Evolutionary conservation across 2,888 invertebrate genomes (phyloP), one percentile per base, ranked within the genome.

Genomic region (Aleiodes leptofemur): DNA sequence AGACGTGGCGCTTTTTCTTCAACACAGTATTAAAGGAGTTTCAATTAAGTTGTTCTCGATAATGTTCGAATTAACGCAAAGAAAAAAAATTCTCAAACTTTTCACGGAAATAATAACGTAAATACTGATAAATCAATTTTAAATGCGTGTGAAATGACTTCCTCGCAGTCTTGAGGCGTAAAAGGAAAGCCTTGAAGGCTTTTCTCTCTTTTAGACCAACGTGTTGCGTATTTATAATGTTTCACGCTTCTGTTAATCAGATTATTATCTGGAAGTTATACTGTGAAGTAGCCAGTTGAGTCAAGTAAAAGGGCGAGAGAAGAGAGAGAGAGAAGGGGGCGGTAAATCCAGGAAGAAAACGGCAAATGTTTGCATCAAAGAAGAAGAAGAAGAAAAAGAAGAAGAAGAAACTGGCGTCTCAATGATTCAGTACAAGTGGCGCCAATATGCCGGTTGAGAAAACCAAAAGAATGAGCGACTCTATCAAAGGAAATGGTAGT

Each of bases 241-340:
- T 79, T 81, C 81, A 79, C 79, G 79, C 81, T 81, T 79, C 78
- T 81, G 78, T 76, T 79, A 78, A 79, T 79, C 73, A 77, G 81
- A 81, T 81, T 77, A 77, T 81, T 79, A 79, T 79, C 79, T 73
- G 14, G 57, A 76, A 59, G 59, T 59, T 59, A 64, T 64, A 64
- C 55, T 16, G 74, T 70, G 38, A 72, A 16, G 51, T 71, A 70
- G 56, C 34, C 53, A 38, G 34, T 56, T 56, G 14, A 29, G 38
- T 29, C n/a, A 5, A 64, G 4, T 38, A 8, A 61, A 59, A 16
- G 31, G 59, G n/a, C 31, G 31, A 29, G 29, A 43, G 43, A 43
- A 43, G 51, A 61, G 55, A 53, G 38, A 48, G 31, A 51, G 50
- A 29, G 56, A 48, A 38, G 34, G 59, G 59, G 59, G 69, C 50